These are phyloP conservation scores for Helicoverpa zea DNA, from an alignment of 1,140 invertebrate genomes.

Conservation along the genomic window DNA sequence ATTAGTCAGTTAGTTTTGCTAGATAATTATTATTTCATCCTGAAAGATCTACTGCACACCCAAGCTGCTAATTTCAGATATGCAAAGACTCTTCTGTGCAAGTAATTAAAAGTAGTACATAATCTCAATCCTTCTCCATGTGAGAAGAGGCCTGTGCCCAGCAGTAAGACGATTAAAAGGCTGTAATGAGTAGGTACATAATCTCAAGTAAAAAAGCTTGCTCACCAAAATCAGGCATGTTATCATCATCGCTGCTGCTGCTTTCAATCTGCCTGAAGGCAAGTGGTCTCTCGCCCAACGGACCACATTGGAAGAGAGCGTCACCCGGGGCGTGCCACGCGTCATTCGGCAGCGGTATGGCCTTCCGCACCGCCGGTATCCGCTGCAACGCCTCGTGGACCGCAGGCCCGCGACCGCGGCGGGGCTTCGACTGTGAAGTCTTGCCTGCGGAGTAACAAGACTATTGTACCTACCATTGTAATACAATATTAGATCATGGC, in stretches of 20 bases:
- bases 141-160: too few species aligned
- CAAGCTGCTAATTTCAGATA: too few species aligned
- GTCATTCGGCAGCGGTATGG: constrained; percentile 65
- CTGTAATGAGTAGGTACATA: too few species aligned
- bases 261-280: constrained; percentile 72
- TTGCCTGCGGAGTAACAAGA: constrained; percentile 58
- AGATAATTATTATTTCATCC: too few species aligned
- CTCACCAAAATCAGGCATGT: constrained; percentile 80
- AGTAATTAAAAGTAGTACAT: too few species aligned
- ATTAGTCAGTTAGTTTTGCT: too few species aligned
- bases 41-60: too few species aligned
- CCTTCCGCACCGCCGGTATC: constrained; percentile 75
- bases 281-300: constrained; percentile 68
- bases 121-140: too few species aligned
- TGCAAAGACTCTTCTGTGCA: too few species aligned
- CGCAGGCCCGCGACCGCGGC: constrained; percentile 79
- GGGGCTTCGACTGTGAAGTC: constrained; percentile 67
- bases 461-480: too few species aligned
- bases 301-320: constrained; percentile 79
- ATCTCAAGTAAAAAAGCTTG: not conserved
- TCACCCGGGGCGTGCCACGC: constrained; percentile 84
- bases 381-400: constrained; percentile 84
- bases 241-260: constrained; percentile 82
- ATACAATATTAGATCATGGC: too few species aligned
- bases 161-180: too few species aligned